Conservation (phyloP, 2,888 invertebrate species). For the Apamea anceps region DNA sequence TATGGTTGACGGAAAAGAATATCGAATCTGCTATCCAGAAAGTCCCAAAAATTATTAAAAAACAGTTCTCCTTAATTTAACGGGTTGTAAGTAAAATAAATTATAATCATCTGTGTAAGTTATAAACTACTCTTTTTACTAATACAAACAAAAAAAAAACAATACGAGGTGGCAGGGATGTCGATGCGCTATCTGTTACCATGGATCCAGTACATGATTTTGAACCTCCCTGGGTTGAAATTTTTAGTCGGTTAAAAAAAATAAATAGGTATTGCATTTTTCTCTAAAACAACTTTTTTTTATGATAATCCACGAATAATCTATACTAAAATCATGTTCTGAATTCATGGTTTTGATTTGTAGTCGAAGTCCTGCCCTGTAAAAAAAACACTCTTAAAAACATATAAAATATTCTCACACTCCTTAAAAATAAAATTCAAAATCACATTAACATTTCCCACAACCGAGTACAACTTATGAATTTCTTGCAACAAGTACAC, state of each 20-base stretch:
- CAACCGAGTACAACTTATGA: constrained; percentile 29
- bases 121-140: not conserved
- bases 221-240: not conserved
- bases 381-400: not conserved
- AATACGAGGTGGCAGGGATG: no score
- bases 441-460: constrained; percentile 1
- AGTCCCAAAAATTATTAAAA: not conserved
- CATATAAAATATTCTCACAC: not conserved
- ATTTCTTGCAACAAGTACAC: constrained; percentile 18
- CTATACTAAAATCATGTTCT: no score
- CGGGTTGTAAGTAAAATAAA: not conserved
- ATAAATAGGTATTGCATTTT: not conserved
- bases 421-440: not conserved
- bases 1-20: not conserved
- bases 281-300: no score
- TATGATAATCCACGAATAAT: not conserved
- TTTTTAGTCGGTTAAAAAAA: not conserved
- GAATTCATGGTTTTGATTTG: no score
- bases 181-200: no score
- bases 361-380: no score
- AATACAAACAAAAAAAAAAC: not conserved
- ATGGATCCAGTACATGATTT: no score
- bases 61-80: not conserved
- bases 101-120: not conserved
- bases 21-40: not conserved